phyloP scores from a whole-genome alignment of 2,797 vertebrate genomes.

The Takifugu rubripes region DNA sequence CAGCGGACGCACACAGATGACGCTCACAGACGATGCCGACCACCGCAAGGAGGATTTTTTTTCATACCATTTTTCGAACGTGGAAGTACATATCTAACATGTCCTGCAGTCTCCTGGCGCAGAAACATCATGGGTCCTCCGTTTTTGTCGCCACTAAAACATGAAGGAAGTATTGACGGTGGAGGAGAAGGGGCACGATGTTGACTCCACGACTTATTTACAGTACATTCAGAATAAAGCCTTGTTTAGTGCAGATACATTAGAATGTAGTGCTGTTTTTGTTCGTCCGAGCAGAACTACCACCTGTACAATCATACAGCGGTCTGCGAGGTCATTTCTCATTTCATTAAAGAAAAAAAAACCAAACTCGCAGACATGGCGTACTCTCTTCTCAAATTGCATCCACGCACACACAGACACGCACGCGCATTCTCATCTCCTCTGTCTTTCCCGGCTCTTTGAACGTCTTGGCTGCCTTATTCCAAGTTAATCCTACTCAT shows the following conservation, averaged over 20 bases:
- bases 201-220: slow-evolving; percentile 59
- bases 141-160: slow-evolving; percentile 43
- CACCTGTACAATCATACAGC: slow-evolving; percentile 20
- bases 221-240: slow-evolving; percentile 77
- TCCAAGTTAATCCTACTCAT: slow-evolving; percentile 21
- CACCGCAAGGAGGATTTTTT: slow-evolving; percentile 18
- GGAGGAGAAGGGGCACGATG: slow-evolving; percentile 16
- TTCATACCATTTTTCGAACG: slow-evolving; percentile 33
- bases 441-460: slow-evolving; percentile 1
- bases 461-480: slow-evolving; percentile 21
- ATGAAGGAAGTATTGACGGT: slow-evolving; percentile 13
- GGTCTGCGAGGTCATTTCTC: slow-evolving; percentile 14
- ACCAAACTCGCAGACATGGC: slow-evolving; percentile 16
- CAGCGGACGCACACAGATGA: slow-evolving; percentile 32
- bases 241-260: slow-evolving; percentile 71
- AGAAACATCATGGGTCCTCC: slow-evolving; percentile 29
- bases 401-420: slow-evolving; percentile 20
- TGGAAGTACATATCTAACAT: slow-evolving; percentile 29
- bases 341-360: slow-evolving; percentile 4
- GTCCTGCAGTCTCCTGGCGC: slow-evolving; percentile 19
- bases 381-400: slow-evolving; percentile 22
- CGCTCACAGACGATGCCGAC: slow-evolving; percentile 37
- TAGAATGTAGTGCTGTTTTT: slow-evolving; percentile 48
- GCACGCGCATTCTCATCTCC: not conserved
- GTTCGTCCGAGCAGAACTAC: slow-evolving; percentile 28